Conservation (phyloP, 2,797 vertebrate species). For the Phaenicophaeus curvirostris region DNA sequence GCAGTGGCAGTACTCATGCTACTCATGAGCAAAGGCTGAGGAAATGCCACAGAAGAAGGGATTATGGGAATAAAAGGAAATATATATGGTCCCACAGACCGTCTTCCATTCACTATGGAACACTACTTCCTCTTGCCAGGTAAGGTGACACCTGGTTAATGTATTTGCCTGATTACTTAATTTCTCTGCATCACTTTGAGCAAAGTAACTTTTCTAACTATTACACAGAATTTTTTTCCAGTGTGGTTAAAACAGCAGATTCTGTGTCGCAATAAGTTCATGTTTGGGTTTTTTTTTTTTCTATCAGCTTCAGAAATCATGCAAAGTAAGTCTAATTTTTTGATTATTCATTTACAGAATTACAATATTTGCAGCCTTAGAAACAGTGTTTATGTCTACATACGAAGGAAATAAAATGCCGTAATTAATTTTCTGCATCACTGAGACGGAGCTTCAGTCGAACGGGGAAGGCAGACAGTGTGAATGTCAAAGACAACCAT, state of each 20-base stretch:
- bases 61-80: neutral
- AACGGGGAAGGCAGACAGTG: neutral
- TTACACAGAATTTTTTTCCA: neutral
- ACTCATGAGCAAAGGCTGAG: neutral
- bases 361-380: neutral
- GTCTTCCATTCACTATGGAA: neutral
- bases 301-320: neutral
- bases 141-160: conserved; percentile 38
- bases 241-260: neutral
- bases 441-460: conserved; percentile 22
- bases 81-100: neutral
- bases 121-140: neutral
- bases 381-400: neutral
- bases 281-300: neutral
- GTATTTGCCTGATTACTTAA: neutral
- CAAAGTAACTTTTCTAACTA: conserved; percentile 58
- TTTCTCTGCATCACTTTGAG: conserved; percentile 33
- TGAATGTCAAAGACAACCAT: neutral
- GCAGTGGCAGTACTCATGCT: neutral
- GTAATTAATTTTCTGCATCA: conserved; percentile 67
- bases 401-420: conserved; percentile 17
- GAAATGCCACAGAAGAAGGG: neutral
- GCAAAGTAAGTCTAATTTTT: conserved; percentile 3
- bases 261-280: neutral
- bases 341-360: neutral